phyloP scores from a whole-genome alignment of 2,797 vertebrate genomes.

The Steatocranus sp. region DNA sequence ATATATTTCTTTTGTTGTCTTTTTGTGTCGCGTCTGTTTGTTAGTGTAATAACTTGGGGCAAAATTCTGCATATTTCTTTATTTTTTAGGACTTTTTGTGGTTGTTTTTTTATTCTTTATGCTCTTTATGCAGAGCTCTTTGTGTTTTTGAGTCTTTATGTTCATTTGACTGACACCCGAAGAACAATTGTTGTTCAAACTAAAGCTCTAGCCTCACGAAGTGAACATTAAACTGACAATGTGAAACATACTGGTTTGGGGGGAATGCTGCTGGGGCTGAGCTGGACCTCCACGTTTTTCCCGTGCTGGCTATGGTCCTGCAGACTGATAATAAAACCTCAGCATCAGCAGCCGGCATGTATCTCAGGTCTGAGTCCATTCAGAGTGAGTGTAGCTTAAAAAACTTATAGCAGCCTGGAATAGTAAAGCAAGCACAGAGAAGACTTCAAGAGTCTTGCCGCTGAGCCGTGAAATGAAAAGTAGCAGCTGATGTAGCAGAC shows the following conservation, averaged over 20 bases:
- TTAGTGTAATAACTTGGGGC: background rate
- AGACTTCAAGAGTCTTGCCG: constrained; percentile 73
- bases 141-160: background rate
- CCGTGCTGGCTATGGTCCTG: background rate
- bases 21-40: background rate
- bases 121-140: background rate
- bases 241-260: background rate
- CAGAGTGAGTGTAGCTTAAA: background rate
- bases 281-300: background rate
- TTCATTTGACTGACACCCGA: background rate
- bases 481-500: constrained; percentile 74
- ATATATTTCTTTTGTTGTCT: background rate
- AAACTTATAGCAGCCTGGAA: constrained; percentile 33
- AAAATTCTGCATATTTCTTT: background rate
- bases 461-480: constrained; percentile 82
- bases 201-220: background rate
- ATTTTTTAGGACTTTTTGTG: background rate
- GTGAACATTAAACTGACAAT: background rate
- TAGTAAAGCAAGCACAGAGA: constrained; percentile 40
- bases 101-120: background rate
- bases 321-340: background rate
- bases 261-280: background rate
- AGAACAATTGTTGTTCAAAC: background rate
- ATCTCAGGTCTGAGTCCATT: background rate
- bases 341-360: background rate